Evolutionary conservation across 2,888 invertebrate species (phyloP).

Genomic region (Subacronicta megacephala): DNA sequence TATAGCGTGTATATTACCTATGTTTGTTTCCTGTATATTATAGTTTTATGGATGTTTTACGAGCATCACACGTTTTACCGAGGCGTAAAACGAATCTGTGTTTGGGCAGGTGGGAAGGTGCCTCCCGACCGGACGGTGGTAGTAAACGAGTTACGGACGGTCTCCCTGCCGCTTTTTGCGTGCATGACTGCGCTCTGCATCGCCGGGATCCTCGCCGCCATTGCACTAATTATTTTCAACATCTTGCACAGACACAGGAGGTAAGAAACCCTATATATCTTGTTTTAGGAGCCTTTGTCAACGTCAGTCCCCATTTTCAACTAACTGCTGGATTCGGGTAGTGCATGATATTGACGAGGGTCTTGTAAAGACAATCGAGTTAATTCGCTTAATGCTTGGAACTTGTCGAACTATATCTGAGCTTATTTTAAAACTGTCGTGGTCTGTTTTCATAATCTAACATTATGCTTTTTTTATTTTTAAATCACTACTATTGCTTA

Average conservation of each 20-base stretch:
- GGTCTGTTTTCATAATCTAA: too few species aligned
- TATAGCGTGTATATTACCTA: conserved; percentile 17
- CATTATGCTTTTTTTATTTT: too few species aligned
- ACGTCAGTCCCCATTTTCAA: conserved; percentile 46
- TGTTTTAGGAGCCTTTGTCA: conserved; percentile 54
- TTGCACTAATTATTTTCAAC: conserved; percentile 97
- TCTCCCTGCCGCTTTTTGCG: conserved; percentile 97
- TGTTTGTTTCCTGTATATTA: conserved; percentile 29
- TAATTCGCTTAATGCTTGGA: conserved; percentile 35
- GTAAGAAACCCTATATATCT: conserved; percentile 85
- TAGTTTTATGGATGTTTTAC: conserved; percentile 51
- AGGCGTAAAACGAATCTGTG: conserved; percentile 47
- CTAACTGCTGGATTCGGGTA: conserved; percentile 49
- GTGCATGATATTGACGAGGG: conserved; percentile 62
- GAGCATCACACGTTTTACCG: conserved; percentile 39
- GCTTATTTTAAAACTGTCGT: background rate
- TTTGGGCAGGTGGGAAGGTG: conserved; percentile 93
- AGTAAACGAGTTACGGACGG: conserved; percentile 94
- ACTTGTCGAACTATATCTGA: conserved; percentile 7
- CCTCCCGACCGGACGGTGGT: conserved; percentile 98
- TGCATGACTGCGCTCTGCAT: conserved; percentile 97
- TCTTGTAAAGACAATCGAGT: conserved; percentile 48
- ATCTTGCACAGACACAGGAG: conserved; percentile 97
- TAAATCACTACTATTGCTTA: too few species aligned
- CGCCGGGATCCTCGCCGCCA: conserved; percentile 95